Evolutionary conservation across 2,797 vertebrate genomes (phyloP), one percentile per base, ranked within the genome.

Genomic region (Galagoides demidoff): DNA sequence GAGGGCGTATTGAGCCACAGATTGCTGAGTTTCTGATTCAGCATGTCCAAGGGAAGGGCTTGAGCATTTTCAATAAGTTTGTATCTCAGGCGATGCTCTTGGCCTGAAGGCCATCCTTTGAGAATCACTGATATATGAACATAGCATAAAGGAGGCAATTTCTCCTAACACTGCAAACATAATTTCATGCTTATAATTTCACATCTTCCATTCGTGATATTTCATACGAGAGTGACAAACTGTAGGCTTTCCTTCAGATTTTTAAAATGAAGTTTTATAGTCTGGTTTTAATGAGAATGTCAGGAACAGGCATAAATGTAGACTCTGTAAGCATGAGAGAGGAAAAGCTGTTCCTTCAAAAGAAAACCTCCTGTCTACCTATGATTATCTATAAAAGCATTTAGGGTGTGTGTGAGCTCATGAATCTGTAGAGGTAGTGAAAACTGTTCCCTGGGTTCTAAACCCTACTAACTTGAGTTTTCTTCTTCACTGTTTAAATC

Each of bases 261-360:
- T 96, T 92, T 22, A 17, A 85, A 39, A 45, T 89, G 27, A n/a
- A 85, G 70, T 82, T 91, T 81, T 74, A 34, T 66, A 82, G 55
- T 77, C 76, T 79, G 49, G 19, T 82, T 85, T 94, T 85, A 89
- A 91, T 79, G 87, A 94, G 91, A 92, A 71, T 25, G 31, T 77
- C 55, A 82, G 37, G 34, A 94, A 37, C 8, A 52, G 64, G 64
- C 55, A 71, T 3, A 5, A 85, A 29, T 57, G 25, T 84, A 29
- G 90, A 63, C 17, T 64, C 9, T 57, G 7, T 7, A 89, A 59
- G 27, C 17, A 13, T 19, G 11, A 79, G 22, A 88, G 39, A 83
- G 63, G 45, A 82, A 70, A 87, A 88, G 16, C 52, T 91, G 52
- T 64, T 94, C 45, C 37, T 95, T 92, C 71, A n/a, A 45, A 81